Conservation (phyloP, 2,888 invertebrate genomes). For the Melanargia galathea region DNA sequence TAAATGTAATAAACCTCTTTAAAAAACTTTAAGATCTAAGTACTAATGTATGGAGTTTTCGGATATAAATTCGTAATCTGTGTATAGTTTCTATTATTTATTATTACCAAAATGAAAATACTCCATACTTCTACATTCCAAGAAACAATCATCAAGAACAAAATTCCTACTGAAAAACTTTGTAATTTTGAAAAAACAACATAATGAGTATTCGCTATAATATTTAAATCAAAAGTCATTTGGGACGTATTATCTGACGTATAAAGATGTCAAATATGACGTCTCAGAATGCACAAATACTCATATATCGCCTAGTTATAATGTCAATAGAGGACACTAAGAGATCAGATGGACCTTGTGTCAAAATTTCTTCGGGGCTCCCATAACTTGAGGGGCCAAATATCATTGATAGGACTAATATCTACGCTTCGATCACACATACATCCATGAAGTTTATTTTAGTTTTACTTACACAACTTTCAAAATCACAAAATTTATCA, state of each 20-base stretch:
- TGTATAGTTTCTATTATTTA: conserved; percentile 38
- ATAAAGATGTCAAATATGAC: neutral
- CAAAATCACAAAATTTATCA: neutral
- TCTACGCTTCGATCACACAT: too few species aligned
- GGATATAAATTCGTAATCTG: conserved; percentile 24
- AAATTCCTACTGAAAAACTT: neutral
- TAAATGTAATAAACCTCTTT: conserved; percentile 1
- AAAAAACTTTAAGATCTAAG: neutral
- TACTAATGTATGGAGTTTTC: neutral
- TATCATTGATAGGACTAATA: too few species aligned
- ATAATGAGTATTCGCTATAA: neutral
- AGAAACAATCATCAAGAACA: conserved; percentile 24
- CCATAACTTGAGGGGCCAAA: too few species aligned
- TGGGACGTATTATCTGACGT: neutral
- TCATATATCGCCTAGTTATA: neutral
- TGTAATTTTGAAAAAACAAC: conserved; percentile 9
- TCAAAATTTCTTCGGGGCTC: too few species aligned
- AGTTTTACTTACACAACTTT: neutral
- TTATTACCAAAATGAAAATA: conserved; percentile 32
- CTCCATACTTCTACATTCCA: conserved; percentile 72
- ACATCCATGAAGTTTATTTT: too few species aligned
- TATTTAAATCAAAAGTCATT: neutral
- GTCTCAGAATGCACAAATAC: neutral
- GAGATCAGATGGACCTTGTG: too few species aligned
- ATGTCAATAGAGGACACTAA: neutral